Evolutionary conservation across 2,888 invertebrate species (phyloP).

Genomic region (Molanna angustata): DNA sequence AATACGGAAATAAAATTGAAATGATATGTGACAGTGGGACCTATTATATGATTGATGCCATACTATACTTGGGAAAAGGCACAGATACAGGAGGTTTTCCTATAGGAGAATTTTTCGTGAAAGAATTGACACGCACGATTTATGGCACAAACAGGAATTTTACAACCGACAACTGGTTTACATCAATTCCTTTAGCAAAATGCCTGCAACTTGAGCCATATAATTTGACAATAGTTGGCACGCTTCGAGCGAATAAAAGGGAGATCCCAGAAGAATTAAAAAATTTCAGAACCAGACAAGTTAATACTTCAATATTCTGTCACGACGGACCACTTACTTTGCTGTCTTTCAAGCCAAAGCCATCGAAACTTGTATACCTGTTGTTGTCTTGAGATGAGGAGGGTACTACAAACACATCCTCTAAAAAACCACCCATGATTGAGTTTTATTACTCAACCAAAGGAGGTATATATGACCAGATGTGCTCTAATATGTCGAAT

Average conservation of each 20-base stretch:
- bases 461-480: conserved; percentile 35
- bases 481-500: conserved; percentile 21
- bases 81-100: conserved; percentile 32
- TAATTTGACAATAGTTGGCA: conserved; percentile 37
- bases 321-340: conserved; percentile 17
- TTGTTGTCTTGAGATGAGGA: conserved; percentile 26
- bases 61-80: conserved; percentile 37
- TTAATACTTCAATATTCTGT: conserved; percentile 8
- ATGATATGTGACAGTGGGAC: conserved; percentile 38
- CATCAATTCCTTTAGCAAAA: conserved; percentile 37
- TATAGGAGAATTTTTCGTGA: conserved; percentile 29
- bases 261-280: conserved; percentile 34
- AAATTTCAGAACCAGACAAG: conserved; percentile 3
- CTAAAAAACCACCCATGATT: conserved; percentile 22
- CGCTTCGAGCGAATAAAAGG: conserved; percentile 37
- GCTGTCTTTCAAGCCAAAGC: conserved; percentile 10
- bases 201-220: conserved; percentile 36
- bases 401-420: conserved; percentile 7
- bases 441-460: conserved; percentile 28
- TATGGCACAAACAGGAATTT: conserved; percentile 33
- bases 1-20: conserved; percentile 39
- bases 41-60: conserved; percentile 37
- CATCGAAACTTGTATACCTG: conserved; percentile 22
- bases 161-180: conserved; percentile 39
- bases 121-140: conserved; percentile 34